Base-by-base conservation (phyloP, 2,797 vertebrate species). In the Poecilia wingei region DNA sequence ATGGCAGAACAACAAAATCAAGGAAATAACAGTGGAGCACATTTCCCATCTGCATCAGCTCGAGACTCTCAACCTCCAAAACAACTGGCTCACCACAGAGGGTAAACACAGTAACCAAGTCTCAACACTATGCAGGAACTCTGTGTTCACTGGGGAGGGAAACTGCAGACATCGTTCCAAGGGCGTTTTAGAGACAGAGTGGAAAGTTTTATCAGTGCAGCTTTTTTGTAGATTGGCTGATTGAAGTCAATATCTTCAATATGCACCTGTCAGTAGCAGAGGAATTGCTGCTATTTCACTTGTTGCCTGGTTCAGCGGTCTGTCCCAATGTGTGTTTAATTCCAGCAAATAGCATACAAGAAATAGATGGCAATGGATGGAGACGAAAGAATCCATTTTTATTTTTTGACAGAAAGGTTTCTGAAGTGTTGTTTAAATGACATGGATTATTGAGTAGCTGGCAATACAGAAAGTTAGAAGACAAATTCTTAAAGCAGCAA, bases 41-140 rank as follows among this genome's bases (percentile, higher is more conserved):
- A 96, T 99, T 51, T 95, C 96, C 31, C 95, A 96, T 79, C 97
- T 99, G 81, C 93, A 96, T 80, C 96, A 92, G 18, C 93, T 99
- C 33, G 97, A 99, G 94, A 99, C 98, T 0, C 96, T 99, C 79
- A 99, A 99, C 93, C 95, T 99, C 72, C 98, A 99, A 89, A 99
- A 99, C 95, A 99, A 99, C 92, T 96, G 96, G 75, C 96, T 99
- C 75, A 98, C 96, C 18, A 97, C 97, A 39, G 94, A 97, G 83
- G 98, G 98, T 99, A 95, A 96, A 88, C 57, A 80, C 78, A 33
- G 49, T 31, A 18, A 83, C 79, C 82, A 75, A 57, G 25, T 76
- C 53, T 61, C n/a, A 84, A 84, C 59, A 76, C 10, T 1, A 13
- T 3, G 55, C 59, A 28, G 39, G 51, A 70, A 51, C 18, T 43